These are phyloP conservation scores for Ptilonorhynchus violaceus DNA, from an alignment of 2,113 vertebrate species.

Conservation along the genomic window DNA sequence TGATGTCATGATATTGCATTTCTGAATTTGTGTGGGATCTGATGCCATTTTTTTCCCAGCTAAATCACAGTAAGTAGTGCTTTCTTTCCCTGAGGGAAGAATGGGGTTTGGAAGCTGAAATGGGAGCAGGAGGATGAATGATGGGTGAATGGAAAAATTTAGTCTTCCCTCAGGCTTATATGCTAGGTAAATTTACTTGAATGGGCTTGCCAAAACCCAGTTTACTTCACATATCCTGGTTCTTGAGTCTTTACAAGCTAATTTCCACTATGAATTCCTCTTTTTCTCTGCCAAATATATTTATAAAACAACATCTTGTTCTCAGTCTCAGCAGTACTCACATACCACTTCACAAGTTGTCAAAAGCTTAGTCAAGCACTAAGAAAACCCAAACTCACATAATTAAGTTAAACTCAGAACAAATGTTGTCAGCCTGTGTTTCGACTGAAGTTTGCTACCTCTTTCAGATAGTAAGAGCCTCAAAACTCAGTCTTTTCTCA, in stretches of 20 bases:
- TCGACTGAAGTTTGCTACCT: neutral
- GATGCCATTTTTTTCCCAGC: neutral
- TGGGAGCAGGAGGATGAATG: neutral
- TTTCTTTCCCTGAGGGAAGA: neutral
- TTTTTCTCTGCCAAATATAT: conserved; percentile 24
- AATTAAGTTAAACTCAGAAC: conserved; percentile 40
- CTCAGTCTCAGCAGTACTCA: conserved; percentile 9
- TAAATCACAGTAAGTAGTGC: neutral
- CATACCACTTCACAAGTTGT: conserved; percentile 40
- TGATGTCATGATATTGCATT: neutral
- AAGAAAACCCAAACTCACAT: conserved; percentile 22
- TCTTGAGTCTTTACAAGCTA: neutral
- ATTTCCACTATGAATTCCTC: neutral
- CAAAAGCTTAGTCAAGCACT: conserved; percentile 41
- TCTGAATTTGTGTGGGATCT: neutral
- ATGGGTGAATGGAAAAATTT: neutral
- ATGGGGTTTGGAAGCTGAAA: neutral
- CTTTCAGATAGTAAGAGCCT: neutral
- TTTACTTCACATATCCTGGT: neutral
- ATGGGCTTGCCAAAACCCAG: neutral
- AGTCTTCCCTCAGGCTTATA: neutral
- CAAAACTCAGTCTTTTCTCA: neutral
- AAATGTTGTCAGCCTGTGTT: conserved; percentile 3
- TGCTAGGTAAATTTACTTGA: conserved; percentile 3
- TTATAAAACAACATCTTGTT: conserved; percentile 52